phyloP scores from a whole-genome alignment of 2,888 invertebrate species.

The Andrena minutula region DNA sequence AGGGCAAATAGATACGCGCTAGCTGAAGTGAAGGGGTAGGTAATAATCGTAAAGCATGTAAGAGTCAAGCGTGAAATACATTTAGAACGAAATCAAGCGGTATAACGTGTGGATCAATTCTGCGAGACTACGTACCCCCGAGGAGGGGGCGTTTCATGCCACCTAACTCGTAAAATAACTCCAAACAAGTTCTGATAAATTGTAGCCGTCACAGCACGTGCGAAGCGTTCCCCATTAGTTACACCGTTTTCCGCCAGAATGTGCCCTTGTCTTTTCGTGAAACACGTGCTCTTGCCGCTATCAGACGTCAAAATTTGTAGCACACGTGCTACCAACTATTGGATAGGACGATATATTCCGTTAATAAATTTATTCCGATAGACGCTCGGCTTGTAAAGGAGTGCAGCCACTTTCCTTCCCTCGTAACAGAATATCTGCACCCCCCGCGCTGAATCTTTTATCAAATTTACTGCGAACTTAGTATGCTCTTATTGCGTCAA shows the following conservation, averaged over 20 bases:
- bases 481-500: no score
- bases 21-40: conserved; percentile 53
- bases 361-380: conserved; percentile 54
- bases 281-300: conserved; percentile 66
- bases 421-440: not conserved
- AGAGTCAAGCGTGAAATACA: conserved; percentile 57
- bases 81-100: conserved; percentile 59
- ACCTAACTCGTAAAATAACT: conserved; percentile 73
- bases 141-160: conserved; percentile 65
- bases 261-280: conserved; percentile 69
- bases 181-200: conserved; percentile 74
- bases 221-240: conserved; percentile 73
- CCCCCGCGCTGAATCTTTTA: not conserved
- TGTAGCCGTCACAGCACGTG: conserved; percentile 73
- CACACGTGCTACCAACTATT: conserved; percentile 67
- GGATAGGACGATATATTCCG: conserved; percentile 42
- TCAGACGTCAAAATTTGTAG: conserved; percentile 71
- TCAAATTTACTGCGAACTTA: no score
- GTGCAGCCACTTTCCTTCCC: not conserved
- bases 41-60: conserved; percentile 61
- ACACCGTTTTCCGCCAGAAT: conserved; percentile 66
- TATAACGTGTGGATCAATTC: conserved; percentile 57
- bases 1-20: conserved; percentile 42
- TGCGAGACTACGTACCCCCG: conserved; percentile 44
- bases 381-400: not conserved